Evolutionary conservation across 2,797 vertebrate species (phyloP).

Genomic region (Morelia viridis): DNA sequence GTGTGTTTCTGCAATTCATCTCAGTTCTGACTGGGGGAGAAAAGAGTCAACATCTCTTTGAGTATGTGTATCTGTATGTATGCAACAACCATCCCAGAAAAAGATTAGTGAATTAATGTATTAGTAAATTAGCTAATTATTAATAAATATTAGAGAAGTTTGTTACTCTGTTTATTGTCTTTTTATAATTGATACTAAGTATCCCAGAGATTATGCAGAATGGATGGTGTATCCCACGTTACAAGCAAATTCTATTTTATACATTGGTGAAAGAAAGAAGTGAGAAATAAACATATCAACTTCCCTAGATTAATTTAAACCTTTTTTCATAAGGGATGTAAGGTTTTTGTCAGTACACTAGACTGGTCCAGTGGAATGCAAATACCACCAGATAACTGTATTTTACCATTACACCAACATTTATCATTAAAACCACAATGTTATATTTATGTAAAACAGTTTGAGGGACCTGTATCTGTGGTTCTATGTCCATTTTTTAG

Average conservation of each 20-base stretch:
- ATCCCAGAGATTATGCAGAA: constrained; percentile 48
- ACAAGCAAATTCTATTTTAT: constrained; percentile 48
- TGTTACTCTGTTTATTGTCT: constrained; percentile 39
- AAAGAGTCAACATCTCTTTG: constrained; percentile 33
- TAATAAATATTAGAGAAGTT: constrained; percentile 60
- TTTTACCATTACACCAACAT: neutral
- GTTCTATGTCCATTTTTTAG: neutral
- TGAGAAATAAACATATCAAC: constrained; percentile 31
- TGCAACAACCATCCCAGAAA: constrained; percentile 40
- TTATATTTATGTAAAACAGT: constrained; percentile 30
- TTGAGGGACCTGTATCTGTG: neutral
- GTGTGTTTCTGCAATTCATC: neutral
- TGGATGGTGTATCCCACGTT: constrained; percentile 31
- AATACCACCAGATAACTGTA: constrained; percentile 13
- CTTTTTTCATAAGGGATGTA: constrained; percentile 28
- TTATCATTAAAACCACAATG: constrained; percentile 21
- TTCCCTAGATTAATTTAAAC: constrained; percentile 44
- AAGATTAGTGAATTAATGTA: constrained; percentile 61
- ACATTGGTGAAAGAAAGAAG: constrained; percentile 33
- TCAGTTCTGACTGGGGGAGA: constrained; percentile 29
- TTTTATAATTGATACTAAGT: constrained; percentile 51
- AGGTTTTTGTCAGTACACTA: neutral
- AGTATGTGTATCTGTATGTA: constrained; percentile 40
- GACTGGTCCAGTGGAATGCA: constrained; percentile 16
- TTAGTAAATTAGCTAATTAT: constrained; percentile 45